Evolutionary conservation across 2,113 vertebrate genomes (phyloP).

Genomic region (Saccopteryx bilineata): DNA sequence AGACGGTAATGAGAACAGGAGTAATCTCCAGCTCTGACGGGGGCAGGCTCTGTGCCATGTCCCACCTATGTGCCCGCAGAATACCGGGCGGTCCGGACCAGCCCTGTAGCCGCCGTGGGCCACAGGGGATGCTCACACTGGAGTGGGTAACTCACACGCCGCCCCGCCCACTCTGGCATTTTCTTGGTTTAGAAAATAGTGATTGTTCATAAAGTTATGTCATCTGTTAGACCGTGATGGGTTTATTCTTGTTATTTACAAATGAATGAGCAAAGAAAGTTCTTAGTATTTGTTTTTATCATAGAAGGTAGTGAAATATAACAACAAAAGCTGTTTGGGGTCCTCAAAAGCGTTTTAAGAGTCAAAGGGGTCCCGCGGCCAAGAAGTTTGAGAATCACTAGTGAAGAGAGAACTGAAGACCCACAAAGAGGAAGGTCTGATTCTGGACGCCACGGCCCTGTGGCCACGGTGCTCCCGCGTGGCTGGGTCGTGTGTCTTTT

Average conservation of each 20-base stretch:
- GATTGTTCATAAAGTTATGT: not conserved
- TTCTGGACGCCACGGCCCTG: not conserved
- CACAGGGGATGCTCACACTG: accelerated
- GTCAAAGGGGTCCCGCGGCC: not conserved
- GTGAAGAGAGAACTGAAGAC: not conserved
- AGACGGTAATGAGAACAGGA: too few relatives aligned
- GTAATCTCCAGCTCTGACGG: accelerated
- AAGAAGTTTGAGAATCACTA: not conserved
- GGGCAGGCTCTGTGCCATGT: not conserved
- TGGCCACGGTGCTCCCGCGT: accelerated
- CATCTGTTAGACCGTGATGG: not conserved
- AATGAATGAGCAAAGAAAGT: not conserved
- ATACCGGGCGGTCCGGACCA: accelerated
- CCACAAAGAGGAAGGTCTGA: not conserved
- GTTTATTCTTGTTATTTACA: not conserved
- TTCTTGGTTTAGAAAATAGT: not conserved
- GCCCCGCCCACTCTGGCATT: accelerated
- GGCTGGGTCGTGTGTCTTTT: not conserved
- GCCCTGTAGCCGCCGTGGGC: not conserved
- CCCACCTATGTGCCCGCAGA: accelerated
- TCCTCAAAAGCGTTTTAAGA: not conserved
- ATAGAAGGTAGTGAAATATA: not conserved
- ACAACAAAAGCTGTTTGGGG: not conserved
- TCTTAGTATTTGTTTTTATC: not conserved
- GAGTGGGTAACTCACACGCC: accelerated